Conservation (phyloP, 37 sponge, comb jelly and placozoan genomes). For the Crambe crambe region DNA sequence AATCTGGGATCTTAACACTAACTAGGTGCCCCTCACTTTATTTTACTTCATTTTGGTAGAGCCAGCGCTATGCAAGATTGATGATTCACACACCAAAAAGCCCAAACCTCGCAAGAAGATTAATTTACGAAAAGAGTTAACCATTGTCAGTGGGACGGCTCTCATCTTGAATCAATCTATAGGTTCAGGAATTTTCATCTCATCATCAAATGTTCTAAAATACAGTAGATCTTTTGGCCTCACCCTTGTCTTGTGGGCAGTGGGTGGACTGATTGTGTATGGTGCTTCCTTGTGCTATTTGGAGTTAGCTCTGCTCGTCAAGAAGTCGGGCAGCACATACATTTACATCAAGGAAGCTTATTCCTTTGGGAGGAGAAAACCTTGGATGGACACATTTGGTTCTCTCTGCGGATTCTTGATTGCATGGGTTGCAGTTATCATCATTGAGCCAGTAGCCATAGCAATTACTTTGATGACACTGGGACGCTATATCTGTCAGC, state of each 20-base stretch:
- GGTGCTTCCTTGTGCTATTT: conserved; percentile 62
- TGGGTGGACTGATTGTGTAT: conserved; percentile 60
- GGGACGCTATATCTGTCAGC: conserved; percentile 41
- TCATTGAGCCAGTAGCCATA: conserved; percentile 26
- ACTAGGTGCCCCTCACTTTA: too few species aligned
- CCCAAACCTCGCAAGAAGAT: too few species aligned
- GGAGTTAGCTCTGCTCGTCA: conserved; percentile 62
- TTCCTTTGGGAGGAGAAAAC: conserved; percentile 35
- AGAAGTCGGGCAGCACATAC: conserved; percentile 61
- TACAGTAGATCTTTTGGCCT: conserved; percentile 62
- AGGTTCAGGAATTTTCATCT: conserved; percentile 87
- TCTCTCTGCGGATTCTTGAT: conserved; percentile 46
- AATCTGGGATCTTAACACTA: too few species aligned
- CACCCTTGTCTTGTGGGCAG: conserved; percentile 60
- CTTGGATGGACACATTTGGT: conserved; percentile 26
- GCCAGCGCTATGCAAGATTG: too few species aligned
- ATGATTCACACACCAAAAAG: too few species aligned
- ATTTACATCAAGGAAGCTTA: conserved; percentile 54
- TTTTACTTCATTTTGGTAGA: too few species aligned
- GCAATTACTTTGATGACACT: conserved; percentile 38
- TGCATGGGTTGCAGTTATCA: conserved; percentile 41
- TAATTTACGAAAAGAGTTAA: conserved; percentile 9
- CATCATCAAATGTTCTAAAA: conserved; percentile 55
- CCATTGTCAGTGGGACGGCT: conserved; percentile 11
- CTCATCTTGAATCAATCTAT: conserved; percentile 57